Evolutionary conservation across 2,888 invertebrate species (phyloP).

Genomic region (Meliscaeva auricollis): DNA sequence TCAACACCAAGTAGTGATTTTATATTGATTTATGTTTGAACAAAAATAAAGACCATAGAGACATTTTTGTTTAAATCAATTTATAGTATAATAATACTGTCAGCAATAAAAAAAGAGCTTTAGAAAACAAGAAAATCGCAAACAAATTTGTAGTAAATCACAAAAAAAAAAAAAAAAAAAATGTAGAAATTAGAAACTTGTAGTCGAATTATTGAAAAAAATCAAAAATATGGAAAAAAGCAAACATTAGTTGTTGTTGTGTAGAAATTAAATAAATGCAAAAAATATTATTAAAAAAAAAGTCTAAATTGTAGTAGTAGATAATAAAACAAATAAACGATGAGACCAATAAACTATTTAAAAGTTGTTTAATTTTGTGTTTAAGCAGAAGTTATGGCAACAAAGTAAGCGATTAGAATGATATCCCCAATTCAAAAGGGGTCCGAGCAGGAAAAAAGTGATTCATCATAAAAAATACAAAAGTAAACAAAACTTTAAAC

Average conservation of each 20-base stretch:
- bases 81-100: not conserved
- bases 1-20: not conserved
- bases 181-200: not conserved
- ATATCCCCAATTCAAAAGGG: too few species aligned
- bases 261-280: constrained; percentile 10
- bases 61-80: too few species aligned
- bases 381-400: too few species aligned
- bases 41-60: not conserved
- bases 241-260: constrained; percentile 15
- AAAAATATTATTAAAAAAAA: constrained; percentile 2
- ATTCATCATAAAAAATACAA: too few species aligned
- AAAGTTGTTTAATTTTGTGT: not conserved
- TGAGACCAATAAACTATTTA: constrained; percentile 31
- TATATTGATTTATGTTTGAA: not conserved
- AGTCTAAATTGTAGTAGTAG: constrained; percentile 14
- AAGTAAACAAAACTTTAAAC: too few species aligned
- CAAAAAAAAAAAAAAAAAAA: not conserved
- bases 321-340: constrained; percentile 17
- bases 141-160: constrained; percentile 20
- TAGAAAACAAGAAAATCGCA: constrained; percentile 14
- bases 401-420: too few species aligned
- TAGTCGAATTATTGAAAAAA: constrained; percentile 10
- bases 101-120: constrained; percentile 32
- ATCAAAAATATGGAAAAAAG: constrained; percentile 5
- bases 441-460: too few species aligned